phyloP scores from a whole-genome alignment of 2,797 vertebrate genomes.

The Pelochelys cantorii region DNA sequence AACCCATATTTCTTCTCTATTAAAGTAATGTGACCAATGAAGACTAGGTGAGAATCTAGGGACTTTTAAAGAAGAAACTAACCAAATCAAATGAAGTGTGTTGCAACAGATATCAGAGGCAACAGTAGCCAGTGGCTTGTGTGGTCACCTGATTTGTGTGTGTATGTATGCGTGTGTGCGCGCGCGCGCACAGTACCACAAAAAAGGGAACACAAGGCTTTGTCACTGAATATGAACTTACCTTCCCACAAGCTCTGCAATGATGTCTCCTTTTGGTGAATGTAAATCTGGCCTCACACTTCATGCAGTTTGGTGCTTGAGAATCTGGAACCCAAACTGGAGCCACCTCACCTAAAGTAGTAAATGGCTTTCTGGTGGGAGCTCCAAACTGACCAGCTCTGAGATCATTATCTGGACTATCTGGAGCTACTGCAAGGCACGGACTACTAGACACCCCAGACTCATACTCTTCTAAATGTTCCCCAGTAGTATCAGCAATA shows the following conservation, averaged over 20 bases:
- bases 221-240: conserved; percentile 73
- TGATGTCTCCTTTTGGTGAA: conserved; percentile 98
- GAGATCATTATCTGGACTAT: conserved; percentile 96
- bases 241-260: conserved; percentile 98
- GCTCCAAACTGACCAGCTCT: conserved; percentile 91
- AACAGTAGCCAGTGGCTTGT: neutral
- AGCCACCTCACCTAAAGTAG: conserved; percentile 91
- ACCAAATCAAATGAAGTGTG: neutral
- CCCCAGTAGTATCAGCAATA: conserved; percentile 77
- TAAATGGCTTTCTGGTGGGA: conserved; percentile 85
- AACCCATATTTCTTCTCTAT: neutral
- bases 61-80: neutral
- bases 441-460: conserved; percentile 80
- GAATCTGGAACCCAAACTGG: conserved; percentile 97
- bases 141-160: neutral
- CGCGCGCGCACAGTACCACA: neutral
- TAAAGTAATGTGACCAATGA: neutral
- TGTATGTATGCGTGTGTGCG: fast-evolving
- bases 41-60: neutral
- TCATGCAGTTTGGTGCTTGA: conserved; percentile 97
- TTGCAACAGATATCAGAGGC: conserved; percentile 9
- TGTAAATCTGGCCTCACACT: conserved; percentile 96
- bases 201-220: neutral
- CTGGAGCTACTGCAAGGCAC: conserved; percentile 84
- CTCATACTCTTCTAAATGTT: conserved; percentile 82